Percentiles rank a stretch among this genome's conserved stretches.
Evolutionary conservation across 2,797 vertebrate species (phyloP).

Genomic region (Aeoliscus strigatus): DNA sequence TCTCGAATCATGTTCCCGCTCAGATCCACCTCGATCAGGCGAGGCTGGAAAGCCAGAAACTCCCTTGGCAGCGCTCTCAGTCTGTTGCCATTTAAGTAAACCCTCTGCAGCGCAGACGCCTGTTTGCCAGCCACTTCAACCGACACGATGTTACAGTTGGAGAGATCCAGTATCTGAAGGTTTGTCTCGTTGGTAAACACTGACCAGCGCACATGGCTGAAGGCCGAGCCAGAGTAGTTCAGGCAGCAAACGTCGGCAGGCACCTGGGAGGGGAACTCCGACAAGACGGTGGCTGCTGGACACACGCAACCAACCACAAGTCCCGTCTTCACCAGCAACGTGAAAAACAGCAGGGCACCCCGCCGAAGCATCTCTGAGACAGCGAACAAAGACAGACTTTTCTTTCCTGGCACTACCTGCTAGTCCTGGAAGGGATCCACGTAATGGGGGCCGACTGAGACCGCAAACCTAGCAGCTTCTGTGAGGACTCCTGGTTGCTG

Average conservation of each 20-base stretch:
- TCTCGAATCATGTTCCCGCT: slow-evolving; percentile 73
- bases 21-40: slow-evolving; percentile 76
- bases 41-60: slow-evolving; percentile 73
- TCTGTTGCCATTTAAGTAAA: slow-evolving; percentile 77
- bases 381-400: slow-evolving; percentile 25
- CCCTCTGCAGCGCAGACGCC: slow-evolving; percentile 54
- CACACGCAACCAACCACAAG: slow-evolving; percentile 68
- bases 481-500: slow-evolving; percentile 59
- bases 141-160: slow-evolving; percentile 72
- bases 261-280: slow-evolving; percentile 58
- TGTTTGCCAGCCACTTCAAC: slow-evolving; percentile 35
- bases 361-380: slow-evolving; percentile 56
- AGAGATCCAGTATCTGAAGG: slow-evolving; percentile 79
- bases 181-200: slow-evolving; percentile 57
- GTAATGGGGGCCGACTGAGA: slow-evolving; percentile 33
- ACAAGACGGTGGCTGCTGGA: slow-evolving; percentile 60
- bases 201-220: slow-evolving; percentile 73
- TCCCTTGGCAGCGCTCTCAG: slow-evolving; percentile 70
- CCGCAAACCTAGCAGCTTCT: slow-evolving; percentile 48
- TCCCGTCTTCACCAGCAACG: slow-evolving; percentile 33
- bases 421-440: slow-evolving; percentile 27
- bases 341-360: slow-evolving; percentile 45
- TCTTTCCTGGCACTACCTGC: slow-evolving; percentile 22
- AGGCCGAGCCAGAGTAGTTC: slow-evolving; percentile 79
- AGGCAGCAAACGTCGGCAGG: slow-evolving; percentile 75